phyloP scores from a whole-genome alignment of 2,113 vertebrate genomes.

The Sminthopsis crassicaudata region DNA sequence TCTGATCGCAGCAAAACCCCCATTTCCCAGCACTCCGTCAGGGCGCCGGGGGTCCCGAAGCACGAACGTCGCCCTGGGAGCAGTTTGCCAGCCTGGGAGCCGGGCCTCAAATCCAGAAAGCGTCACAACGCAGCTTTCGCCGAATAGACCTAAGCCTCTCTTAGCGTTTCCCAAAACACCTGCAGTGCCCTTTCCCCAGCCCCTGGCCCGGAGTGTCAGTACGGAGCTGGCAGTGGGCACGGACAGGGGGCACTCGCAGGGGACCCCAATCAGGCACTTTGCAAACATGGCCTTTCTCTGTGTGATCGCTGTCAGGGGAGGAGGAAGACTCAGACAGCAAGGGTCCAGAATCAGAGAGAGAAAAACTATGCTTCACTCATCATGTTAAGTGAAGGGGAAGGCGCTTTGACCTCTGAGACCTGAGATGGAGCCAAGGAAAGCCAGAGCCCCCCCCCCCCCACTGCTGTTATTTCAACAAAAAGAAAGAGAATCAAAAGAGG shows the following conservation, averaged over 20 bases:
- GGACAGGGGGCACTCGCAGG: too few relatives aligned
- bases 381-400: too few relatives aligned
- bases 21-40: not conserved
- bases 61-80: not conserved
- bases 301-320: not conserved
- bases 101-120: too few relatives aligned
- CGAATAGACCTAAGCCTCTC: not conserved
- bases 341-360: not conserved
- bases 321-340: not conserved
- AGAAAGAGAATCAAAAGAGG: not conserved
- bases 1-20: not conserved
- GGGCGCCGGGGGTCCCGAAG: too few relatives aligned
- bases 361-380: too few relatives aligned
- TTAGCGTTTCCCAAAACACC: not conserved
- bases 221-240: too few relatives aligned
- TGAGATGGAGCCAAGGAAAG: too few relatives aligned
- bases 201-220: not conserved
- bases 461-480: not conserved
- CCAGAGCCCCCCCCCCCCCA: too few relatives aligned
- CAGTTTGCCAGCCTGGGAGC: not conserved
- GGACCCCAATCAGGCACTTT: too few relatives aligned
- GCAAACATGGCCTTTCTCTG: not conserved
- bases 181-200: not conserved
- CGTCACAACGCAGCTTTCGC: not conserved
- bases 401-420: too few relatives aligned